Evolutionary conservation across 2,797 vertebrate species (phyloP), one percentile per base, ranked within the genome.

Genomic region (Ataeniobius toweri): DNA sequence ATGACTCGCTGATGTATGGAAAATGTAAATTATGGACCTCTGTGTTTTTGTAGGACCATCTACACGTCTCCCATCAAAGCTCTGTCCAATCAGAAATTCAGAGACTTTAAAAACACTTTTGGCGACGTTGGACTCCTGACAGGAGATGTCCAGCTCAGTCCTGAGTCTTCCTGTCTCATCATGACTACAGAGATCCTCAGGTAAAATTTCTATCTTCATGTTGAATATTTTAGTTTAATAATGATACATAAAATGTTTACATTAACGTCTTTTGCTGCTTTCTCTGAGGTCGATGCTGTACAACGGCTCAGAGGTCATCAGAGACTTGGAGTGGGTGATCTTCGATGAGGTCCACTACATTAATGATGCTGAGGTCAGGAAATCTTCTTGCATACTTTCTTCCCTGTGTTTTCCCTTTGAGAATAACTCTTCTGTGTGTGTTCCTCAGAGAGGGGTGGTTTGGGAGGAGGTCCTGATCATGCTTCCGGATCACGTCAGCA

Each of bases 321-420:
- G 97, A 73, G 97, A 98, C 88, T 82, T 98, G 87, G 97, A 98
- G 89, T 98, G 97, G 97, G 97, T 98, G 78, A 97, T 98, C 89
- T 98, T 98, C 74, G 97, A 98, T 2, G 97, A 98, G 84, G 97
- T 98, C 74, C 97, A 98, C 92, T 98, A 98, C 80, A 97, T 98
- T 88, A 98, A 98, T 0, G 97, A 98, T 0, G 95, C 96, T 0
- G 97, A 98, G 96, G 97, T 98, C 61, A 80, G 88, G 1, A 63
- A 50, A 50, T 2, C 0, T 39, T 2, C 41, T 3, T 3, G 5
- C 9, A 0, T n/a, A 6, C 59, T 14, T 10, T n/a, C 7, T 41
- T 31, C 3, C 13, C 26, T 51, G 3, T 20, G 28, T 14, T 7
- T 28, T 24, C 12, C 13, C 16, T 20, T 76, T 68, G 39, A 2